phyloP scores from a whole-genome alignment of 2,888 invertebrate genomes.

The Caenorhabditis sinica region DNA sequence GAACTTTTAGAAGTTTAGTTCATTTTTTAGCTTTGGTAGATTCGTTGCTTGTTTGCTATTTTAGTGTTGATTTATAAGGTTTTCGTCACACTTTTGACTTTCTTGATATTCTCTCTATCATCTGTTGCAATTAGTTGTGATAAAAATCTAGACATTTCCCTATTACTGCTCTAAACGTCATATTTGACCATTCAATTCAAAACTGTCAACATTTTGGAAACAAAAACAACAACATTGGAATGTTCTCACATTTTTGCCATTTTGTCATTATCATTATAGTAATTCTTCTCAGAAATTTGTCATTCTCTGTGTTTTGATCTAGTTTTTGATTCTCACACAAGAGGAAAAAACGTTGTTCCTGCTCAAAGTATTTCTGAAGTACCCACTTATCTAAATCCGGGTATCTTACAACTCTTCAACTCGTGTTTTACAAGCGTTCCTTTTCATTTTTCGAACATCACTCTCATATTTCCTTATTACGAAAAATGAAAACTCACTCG shows the following conservation, averaged over 20 bases:
- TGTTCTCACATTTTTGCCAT: background rate
- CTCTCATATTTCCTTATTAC: background rate
- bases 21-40: background rate
- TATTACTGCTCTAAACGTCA: too few species aligned
- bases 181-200: too few species aligned
- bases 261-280: too few species aligned
- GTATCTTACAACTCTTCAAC: background rate
- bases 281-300: background rate
- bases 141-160: too few species aligned
- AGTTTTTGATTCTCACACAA: background rate
- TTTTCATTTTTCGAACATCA: background rate
- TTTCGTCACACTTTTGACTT: background rate
- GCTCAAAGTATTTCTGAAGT: constrained; percentile 39
- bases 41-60: too few species aligned
- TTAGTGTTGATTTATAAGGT: background rate
- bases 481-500: background rate
- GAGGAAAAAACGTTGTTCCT: constrained; percentile 6
- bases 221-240: too few species aligned
- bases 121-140: too few species aligned
- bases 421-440: constrained; percentile 8
- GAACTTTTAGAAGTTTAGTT: constrained; percentile 1
- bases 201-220: too few species aligned
- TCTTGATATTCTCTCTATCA: too few species aligned
- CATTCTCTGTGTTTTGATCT: constrained; percentile 30
- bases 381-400: constrained; percentile 22